These are phyloP conservation scores for Girardinus metallicus DNA, from an alignment of 2,797 vertebrate species.

Conservation along the genomic window DNA sequence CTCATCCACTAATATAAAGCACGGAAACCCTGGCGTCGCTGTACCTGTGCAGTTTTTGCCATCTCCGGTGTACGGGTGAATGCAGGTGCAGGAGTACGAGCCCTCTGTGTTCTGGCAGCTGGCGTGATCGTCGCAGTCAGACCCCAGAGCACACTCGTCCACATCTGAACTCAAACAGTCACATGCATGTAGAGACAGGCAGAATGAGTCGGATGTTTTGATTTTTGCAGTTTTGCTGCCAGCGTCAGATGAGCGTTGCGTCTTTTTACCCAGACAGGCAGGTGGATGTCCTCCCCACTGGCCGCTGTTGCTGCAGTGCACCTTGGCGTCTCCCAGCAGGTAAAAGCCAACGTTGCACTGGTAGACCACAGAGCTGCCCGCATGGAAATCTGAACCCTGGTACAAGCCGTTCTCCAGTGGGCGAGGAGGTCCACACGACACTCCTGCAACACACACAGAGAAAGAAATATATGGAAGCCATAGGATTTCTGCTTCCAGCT, in stretches of 20 bases:
- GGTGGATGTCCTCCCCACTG: constrained; percentile 91
- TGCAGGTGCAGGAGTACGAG: constrained; percentile 91
- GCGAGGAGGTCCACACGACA: constrained; percentile 90
- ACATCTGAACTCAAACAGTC: constrained; percentile 82
- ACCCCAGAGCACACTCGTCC: constrained; percentile 95
- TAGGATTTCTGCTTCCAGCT: neutral
- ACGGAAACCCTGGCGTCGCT: neutral
- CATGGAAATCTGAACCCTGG: constrained; percentile 87
- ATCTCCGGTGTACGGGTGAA: constrained; percentile 89
- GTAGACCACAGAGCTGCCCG: constrained; percentile 89
- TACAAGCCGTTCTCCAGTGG: constrained; percentile 90
- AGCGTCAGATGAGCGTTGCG: neutral
- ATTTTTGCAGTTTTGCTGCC: neutral
- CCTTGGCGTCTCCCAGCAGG: constrained; percentile 90
- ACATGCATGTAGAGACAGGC: constrained; percentile 5
- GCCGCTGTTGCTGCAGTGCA: constrained; percentile 90
- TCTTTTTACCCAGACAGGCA: constrained; percentile 88
- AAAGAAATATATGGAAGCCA: neutral
- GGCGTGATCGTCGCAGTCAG: constrained; percentile 89
- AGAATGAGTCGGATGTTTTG: neutral
- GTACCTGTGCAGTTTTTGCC: constrained; percentile 97
- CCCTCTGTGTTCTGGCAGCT: constrained; percentile 94
- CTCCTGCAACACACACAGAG: constrained; percentile 76
- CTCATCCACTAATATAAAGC: neutral
- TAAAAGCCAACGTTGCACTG: constrained; percentile 94